Conservation (phyloP, 2,113 vertebrate species). For the Cairina moschata region DNA sequence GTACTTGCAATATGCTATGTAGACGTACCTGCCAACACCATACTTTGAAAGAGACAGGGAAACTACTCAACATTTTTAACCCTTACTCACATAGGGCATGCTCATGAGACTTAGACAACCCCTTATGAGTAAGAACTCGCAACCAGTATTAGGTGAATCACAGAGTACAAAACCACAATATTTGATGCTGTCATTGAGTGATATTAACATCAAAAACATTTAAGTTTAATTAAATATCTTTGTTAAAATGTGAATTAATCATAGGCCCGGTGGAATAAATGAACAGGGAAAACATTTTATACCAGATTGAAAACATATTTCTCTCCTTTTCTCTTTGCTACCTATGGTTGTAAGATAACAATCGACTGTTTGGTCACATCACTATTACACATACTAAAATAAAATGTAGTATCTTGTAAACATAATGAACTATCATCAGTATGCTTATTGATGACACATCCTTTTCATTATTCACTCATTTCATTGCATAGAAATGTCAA, state of each 20-base stretch:
- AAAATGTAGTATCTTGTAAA: background rate
- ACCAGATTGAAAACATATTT: background rate
- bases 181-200: background rate
- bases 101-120: background rate
- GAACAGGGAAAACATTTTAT: background rate
- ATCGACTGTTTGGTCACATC: background rate
- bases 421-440: background rate
- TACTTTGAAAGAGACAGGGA: background rate
- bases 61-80: background rate
- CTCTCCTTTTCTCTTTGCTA: background rate
- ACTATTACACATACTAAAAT: background rate
- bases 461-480: background rate
- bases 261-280: background rate
- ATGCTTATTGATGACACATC: background rate
- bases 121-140: background rate
- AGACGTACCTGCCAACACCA: background rate
- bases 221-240: background rate
- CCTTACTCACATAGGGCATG: background rate
- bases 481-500: background rate
- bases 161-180: background rate
- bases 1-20: background rate
- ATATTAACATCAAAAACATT: background rate
- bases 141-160: background rate
- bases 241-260: background rate
- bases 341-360: background rate